Base-by-base conservation (phyloP, 1,140 invertebrate genomes). In the Plodia interpunctella region DNA sequence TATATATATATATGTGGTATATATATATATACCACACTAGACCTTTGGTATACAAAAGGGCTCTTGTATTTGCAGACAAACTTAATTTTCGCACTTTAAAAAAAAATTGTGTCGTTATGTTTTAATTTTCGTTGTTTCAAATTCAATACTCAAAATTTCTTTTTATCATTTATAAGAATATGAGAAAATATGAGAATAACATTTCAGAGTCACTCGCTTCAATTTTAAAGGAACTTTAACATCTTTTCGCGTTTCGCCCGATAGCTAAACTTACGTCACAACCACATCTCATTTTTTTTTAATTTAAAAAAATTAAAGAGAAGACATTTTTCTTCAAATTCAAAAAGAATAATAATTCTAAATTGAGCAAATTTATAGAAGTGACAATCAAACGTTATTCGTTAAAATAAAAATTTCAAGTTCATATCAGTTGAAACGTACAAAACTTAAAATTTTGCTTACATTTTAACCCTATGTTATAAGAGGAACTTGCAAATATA, bases 361-460 rank as follows among this genome's bases (percentile, higher is more conserved):
- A 78, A 73, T 84, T 84, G 81, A 84, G 81, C 81, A 84, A 82
- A 57, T 52, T 70, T 67, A 66, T 55, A 68, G 56, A 80, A 79
- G 79, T 84, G 81, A 84, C 79, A 64, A 68, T 80, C 60, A 78
- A 82, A 84, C 66, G 72, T 83, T 81, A 81, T 80, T 83, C 76
- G 44, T 65, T 59, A 67, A 67, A 72, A n/a, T 35, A 44, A 55
- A 56, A 15, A 15, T 15, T 38, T 2, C 5, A 10, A 15, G 8
- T 44, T 15, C 1, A 44, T 15, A 15, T 4, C 0, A 15, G n/a
- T 15, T n/a, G 13, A 44, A n/a, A n/a, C n/a, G n/a, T n/a, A n/a
- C 2, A 44, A 44, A 1, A 44, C 8, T 44, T 13, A 35, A 11
- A 35, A 15, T 15, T 15, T 15, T 17, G 15, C 38, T 44, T 44